phyloP scores from a whole-genome alignment of 2,888 invertebrate genomes.

The Oligia latruncula region DNA sequence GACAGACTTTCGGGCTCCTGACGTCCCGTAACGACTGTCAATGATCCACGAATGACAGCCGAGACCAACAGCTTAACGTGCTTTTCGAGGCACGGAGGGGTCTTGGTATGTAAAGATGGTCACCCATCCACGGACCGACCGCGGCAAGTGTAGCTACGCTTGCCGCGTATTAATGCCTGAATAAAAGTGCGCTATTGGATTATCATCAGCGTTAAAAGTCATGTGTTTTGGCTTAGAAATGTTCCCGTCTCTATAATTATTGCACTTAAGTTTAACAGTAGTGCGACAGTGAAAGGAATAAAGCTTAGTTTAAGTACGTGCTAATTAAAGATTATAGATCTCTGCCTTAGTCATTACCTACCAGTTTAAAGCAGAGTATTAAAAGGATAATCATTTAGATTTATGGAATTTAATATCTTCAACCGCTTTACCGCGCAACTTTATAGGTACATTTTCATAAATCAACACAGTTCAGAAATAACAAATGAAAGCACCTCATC shows the following conservation, averaged over 20 bases:
- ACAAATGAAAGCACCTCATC: not conserved
- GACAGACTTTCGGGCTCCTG: too few species aligned
- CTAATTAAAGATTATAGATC: not conserved
- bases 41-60: too few species aligned
- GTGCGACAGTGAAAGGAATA: not conserved
- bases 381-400: slow-evolving; percentile 1
- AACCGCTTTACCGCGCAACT: not conserved
- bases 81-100: too few species aligned
- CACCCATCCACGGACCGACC: too few species aligned
- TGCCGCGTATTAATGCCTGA: not conserved
- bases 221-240: not conserved
- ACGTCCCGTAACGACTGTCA: too few species aligned
- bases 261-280: not conserved
- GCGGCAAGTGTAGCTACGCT: too few species aligned
- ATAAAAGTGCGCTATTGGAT: not conserved
- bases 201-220: not conserved
- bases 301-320: not conserved
- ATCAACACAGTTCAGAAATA: not conserved
- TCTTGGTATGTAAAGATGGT: too few species aligned
- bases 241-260: not conserved
- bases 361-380: not conserved
- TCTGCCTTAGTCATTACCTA: not conserved
- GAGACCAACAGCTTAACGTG: too few species aligned
- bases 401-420: slow-evolving; percentile 9
- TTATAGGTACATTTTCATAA: not conserved